These are phyloP conservation scores for Mythimna pallens DNA, from an alignment of 2,888 invertebrate genomes.

Conservation along the genomic window DNA sequence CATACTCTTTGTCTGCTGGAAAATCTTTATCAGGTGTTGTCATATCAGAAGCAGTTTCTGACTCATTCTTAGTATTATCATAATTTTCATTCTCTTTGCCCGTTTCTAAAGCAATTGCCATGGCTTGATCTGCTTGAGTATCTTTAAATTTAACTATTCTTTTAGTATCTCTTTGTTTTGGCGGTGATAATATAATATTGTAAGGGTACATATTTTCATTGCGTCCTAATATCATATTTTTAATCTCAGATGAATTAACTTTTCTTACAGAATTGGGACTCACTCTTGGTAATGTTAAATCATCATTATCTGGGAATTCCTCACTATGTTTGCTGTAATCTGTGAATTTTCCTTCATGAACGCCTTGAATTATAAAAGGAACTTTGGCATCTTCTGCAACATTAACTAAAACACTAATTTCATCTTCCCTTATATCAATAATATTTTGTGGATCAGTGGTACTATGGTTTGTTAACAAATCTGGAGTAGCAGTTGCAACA, in stretches of 20 bases:
- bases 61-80: slow-evolving; percentile 38
- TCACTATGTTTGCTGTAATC: slow-evolving; percentile 60
- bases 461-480: slow-evolving; percentile 90
- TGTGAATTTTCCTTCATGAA: slow-evolving; percentile 30
- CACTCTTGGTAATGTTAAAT: slow-evolving; percentile 79
- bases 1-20: slow-evolving; percentile 55
- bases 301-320: slow-evolving; percentile 82
- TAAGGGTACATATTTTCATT: slow-evolving; percentile 84
- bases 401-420: slow-evolving; percentile 54
- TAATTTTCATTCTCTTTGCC: slow-evolving; percentile 56
- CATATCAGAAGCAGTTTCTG: slow-evolving; percentile 53
- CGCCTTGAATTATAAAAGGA: slow-evolving; percentile 18
- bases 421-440: slow-evolving; percentile 48
- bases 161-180: slow-evolving; percentile 77
- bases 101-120: slow-evolving; percentile 59
- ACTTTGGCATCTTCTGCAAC: slow-evolving; percentile 26
- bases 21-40: slow-evolving; percentile 61
- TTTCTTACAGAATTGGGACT: slow-evolving; percentile 67
- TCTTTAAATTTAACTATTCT: slow-evolving; percentile 81
- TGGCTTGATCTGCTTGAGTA: slow-evolving; percentile 52
- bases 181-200: slow-evolving; percentile 84
- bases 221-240: slow-evolving; percentile 84
- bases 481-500: slow-evolving; percentile 86
- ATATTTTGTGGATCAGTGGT: slow-evolving; percentile 75
- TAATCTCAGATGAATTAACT: slow-evolving; percentile 74